Conservation (phyloP, 2,113 vertebrate genomes). For the Marmota flaviventris region DNA sequence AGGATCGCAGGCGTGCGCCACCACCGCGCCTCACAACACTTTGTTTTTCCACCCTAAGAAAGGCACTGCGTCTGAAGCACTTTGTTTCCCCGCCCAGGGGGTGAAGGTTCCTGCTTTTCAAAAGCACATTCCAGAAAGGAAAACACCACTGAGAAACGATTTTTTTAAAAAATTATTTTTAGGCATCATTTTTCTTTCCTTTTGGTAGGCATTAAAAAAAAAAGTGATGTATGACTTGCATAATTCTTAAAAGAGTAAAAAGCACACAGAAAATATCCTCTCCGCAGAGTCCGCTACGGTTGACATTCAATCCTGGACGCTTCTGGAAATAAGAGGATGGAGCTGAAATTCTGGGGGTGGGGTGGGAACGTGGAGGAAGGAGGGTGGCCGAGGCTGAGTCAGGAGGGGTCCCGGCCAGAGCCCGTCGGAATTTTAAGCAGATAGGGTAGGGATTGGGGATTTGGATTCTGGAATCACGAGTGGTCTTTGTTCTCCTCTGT, state of each 20-base stretch:
- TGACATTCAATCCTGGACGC: not conserved
- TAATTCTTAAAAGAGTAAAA: slow-evolving; percentile 65
- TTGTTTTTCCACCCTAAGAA: not conserved
- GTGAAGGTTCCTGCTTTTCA: not conserved
- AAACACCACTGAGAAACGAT: not conserved
- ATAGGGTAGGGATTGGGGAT: not conserved
- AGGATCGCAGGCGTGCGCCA: too few species aligned
- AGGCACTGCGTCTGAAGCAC: not conserved
- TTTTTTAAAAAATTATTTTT: slow-evolving; percentile 18
- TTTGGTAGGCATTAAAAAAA: not conserved
- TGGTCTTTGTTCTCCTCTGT: slow-evolving; percentile 3
- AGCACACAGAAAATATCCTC: not conserved
- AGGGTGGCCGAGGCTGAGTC: not conserved
- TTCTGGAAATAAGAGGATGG: not conserved
- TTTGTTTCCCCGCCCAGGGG: not conserved
- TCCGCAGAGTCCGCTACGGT: not conserved
- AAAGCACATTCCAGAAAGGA: not conserved
- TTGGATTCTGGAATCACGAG: not conserved
- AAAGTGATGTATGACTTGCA: slow-evolving; percentile 21
- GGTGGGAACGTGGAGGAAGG: too few species aligned
- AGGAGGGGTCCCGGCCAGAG: not conserved
- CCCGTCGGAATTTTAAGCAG: not conserved
- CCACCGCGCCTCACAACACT: too few species aligned
- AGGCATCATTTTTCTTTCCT: slow-evolving; percentile 6
- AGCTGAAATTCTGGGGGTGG: not conserved